Percentiles rank a stretch among this genome's conserved stretches.
Conservation (phyloP, 2,888 invertebrate species). For the Augiades crinisus region DNA sequence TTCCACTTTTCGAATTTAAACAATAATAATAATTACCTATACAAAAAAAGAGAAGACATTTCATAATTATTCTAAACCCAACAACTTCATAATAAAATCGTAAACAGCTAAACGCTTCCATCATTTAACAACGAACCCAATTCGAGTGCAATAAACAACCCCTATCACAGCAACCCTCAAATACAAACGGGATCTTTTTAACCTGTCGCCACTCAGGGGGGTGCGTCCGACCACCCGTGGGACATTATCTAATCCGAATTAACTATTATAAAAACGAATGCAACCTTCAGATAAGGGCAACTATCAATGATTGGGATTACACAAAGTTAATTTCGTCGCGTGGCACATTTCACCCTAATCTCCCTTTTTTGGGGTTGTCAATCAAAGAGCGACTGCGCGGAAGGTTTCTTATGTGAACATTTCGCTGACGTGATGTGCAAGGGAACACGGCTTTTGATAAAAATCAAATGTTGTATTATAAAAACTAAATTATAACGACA, state of each 20-base stretch:
- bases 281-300: conserved; percentile 55
- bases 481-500: no score
- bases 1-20: no score
- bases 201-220: conserved; percentile 21
- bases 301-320: conserved; percentile 64
- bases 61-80: no score
- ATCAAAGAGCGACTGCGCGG: conserved; percentile 47
- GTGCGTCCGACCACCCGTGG: conserved; percentile 64
- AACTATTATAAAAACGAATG: conserved; percentile 74
- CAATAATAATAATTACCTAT: no score
- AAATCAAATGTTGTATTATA: no score
- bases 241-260: conserved; percentile 74
- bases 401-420: conserved; percentile 43
- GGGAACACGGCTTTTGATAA: no score
- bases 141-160: conserved; percentile 23
- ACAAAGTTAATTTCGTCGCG: conserved; percentile 75
- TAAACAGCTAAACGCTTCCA: conserved; percentile 11
- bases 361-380: conserved; percentile 51
- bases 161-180: conserved; percentile 15
- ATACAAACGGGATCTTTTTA: conserved; percentile 9
- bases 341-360: conserved; percentile 54
- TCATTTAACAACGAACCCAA: conserved; percentile 16
- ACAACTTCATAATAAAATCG: conserved; percentile 13
- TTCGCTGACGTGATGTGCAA: background rate
- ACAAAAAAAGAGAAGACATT: no score